A percentile compares a stretch with the other conserved stretches of the same genome.
Conservation (phyloP, 1,140 invertebrate genomes). For the Ceratitis capitata region DNA sequence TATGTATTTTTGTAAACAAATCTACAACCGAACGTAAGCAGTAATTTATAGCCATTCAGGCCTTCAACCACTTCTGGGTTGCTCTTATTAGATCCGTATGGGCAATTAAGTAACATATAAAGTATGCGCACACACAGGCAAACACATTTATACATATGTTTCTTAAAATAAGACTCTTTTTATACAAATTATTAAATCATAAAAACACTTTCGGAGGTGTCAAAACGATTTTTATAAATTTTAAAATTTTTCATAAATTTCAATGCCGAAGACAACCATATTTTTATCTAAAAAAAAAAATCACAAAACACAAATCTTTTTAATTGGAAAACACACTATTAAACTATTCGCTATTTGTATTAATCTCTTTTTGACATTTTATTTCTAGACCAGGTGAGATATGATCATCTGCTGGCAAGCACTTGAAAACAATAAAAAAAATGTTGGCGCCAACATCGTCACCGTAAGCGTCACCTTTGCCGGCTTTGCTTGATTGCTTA, state of each 20-base stretch:
- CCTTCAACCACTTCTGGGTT: neutral
- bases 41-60: neutral
- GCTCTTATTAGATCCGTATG: neutral
- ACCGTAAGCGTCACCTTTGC: neutral
- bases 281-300: too few species aligned
- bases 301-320: neutral
- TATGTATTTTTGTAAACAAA: neutral
- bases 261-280: neutral
- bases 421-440: neutral
- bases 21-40: neutral
- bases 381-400: neutral
- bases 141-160: too few species aligned
- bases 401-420: neutral
- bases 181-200: too few species aligned
- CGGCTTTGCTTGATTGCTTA: neutral
- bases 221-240: too few species aligned
- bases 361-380: neutral
- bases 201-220: too few species aligned
- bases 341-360: neutral
- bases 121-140: neutral
- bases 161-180: too few species aligned
- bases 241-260: neutral
- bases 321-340: neutral
- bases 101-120: neutral
- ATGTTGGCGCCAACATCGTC: neutral